A percentile compares a stretch with the other conserved stretches of the same genome.
Conservation (phyloP, 2,888 invertebrate genomes). For the Drosophila suboccidentalis region DNA sequence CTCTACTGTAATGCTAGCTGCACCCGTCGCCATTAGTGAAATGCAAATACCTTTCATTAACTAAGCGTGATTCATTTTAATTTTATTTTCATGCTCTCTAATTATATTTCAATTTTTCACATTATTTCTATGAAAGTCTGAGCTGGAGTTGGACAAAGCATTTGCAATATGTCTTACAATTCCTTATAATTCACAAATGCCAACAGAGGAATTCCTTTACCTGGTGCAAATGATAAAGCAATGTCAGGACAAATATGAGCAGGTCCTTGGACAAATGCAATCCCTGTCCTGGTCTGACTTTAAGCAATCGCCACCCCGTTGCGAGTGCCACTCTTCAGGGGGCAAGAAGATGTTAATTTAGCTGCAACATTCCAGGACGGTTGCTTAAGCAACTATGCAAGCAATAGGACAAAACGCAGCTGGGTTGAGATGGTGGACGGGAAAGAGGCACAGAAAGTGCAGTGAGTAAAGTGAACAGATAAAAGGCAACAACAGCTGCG, state of each 20-base stretch:
- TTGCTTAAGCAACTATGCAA: slow-evolving; percentile 28
- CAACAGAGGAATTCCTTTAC: neutral
- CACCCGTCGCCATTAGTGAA: neutral
- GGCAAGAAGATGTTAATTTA: slow-evolving; percentile 33
- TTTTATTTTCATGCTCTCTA: neutral
- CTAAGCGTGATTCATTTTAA: slow-evolving; percentile 1
- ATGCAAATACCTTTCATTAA: neutral
- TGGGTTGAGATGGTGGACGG: neutral
- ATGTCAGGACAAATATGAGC: slow-evolving; percentile 21
- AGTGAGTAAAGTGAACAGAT: slow-evolving; percentile 3
- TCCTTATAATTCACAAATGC: slow-evolving; percentile 1
- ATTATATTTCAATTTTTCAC: neutral
- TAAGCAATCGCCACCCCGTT: slow-evolving; percentile 5
- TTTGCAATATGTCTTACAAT: neutral
- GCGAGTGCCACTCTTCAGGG: neutral
- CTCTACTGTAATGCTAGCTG: neutral
- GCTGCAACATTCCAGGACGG: slow-evolving; percentile 22
- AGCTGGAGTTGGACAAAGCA: neutral
- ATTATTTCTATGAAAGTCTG: neutral
- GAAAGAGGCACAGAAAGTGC: neutral
- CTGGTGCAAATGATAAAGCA: slow-evolving; percentile 9
- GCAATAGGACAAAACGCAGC: slow-evolving; percentile 24
- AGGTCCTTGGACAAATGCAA: slow-evolving; percentile 4
- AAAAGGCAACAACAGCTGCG: slow-evolving; percentile 21
- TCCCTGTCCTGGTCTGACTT: neutral